Base-by-base conservation (phyloP, 1,140 invertebrate species). In the Rhizoglyphus robini region DNA sequence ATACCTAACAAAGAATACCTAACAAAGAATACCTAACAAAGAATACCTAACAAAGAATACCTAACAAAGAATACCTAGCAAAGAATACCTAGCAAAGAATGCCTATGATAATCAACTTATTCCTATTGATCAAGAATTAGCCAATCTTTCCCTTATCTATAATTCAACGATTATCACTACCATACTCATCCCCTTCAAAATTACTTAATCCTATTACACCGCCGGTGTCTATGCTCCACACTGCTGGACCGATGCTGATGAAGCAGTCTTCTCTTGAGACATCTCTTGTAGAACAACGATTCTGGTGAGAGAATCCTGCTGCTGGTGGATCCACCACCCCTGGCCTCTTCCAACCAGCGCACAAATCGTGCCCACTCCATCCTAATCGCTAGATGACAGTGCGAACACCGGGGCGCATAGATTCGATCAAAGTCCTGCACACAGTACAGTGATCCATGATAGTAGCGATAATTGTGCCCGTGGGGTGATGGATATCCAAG, bases 401-500 rank as follows among this genome's bases (percentile, higher is more conserved):
- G 8, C 29, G 73, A 8, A 74, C 80, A 81, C 65, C 76, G 72
- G 3, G 80, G 79, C 29, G 79, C 77, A 72, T 81, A 81, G 63
- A 79, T 71, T 27, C 75, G 74, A 66, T 80, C 78, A 69, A 81
- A 81, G 68, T 80, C 79, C 54, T 72, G 72, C 69, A 81, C 80
- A 70, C 80, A 81, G 67, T 77, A 81, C 0, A 80, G 78, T 54
- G 72, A 71, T 15, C 74, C 74, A 63, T 76, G 74, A 23, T 79
- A 69, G 65, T 81, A 80, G 63, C 80, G 81, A 70, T 81, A 81
- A 69, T 78, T 18, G 70, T 69, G 32, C 36, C n/a, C n/a, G n/a
- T n/a, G n/a, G n/a, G 18, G 36, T 8, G 18, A 41, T 41, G 36
- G 36, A 11, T 41, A 18, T 11, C 36, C 36, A 41, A 76, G 73